Percentiles rank a stretch among this genome's conserved stretches.
These are phyloP conservation scores for Choristoneura rosaceana DNA, from an alignment of 2,888 invertebrate species.

Conservation along the genomic window DNA sequence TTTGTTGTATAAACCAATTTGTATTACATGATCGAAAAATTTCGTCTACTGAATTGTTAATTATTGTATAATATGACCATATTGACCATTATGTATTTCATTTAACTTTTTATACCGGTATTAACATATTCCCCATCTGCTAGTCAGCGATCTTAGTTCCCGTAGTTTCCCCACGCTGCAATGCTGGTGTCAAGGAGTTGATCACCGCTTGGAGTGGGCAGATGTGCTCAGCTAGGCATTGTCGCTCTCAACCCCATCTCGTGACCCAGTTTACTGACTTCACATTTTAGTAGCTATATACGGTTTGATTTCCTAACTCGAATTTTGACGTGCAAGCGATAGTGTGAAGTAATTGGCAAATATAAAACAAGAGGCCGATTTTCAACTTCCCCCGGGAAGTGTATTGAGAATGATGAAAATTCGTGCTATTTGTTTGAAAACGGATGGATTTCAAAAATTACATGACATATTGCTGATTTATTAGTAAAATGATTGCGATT, in stretches of 20 bases:
- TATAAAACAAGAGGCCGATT: neutral
- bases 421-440: too few relatives aligned
- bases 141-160: neutral
- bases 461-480: too few relatives aligned
- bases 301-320: slow-evolving; percentile 49
- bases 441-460: neutral
- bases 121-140: neutral
- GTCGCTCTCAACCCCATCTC: slow-evolving; percentile 57
- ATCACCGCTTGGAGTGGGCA: slow-evolving; percentile 54
- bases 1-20: too few relatives aligned
- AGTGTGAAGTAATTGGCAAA: slow-evolving; percentile 19
- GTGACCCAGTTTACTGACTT: slow-evolving; percentile 62
- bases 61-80: too few relatives aligned
- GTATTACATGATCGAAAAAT: too few relatives aligned
- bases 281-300: slow-evolving; percentile 48
- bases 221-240: slow-evolving; percentile 64
- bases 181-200: slow-evolving; percentile 53
- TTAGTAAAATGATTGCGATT: too few relatives aligned
- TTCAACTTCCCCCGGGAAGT: neutral
- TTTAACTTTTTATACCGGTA: too few relatives aligned
- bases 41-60: too few relatives aligned
- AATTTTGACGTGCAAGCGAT: slow-evolving; percentile 26
- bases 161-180: slow-evolving; percentile 12
- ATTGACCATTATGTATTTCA: too few relatives aligned
- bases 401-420: neutral